phyloP scores from a whole-genome alignment of 2,888 invertebrate genomes.

The Clanis bilineata region DNA sequence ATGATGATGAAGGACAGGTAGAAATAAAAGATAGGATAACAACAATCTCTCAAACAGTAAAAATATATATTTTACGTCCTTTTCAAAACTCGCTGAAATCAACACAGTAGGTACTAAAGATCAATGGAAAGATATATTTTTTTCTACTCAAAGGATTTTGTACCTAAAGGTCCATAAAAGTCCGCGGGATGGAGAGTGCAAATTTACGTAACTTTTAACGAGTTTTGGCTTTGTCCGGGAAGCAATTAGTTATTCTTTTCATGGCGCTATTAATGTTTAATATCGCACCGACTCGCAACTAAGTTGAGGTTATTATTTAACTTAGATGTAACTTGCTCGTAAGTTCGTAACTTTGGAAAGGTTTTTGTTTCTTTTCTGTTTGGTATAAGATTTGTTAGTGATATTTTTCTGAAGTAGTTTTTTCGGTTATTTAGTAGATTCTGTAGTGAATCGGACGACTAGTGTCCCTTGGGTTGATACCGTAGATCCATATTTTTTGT shows the following conservation, averaged over 20 bases:
- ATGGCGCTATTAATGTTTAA: conserved; percentile 39
- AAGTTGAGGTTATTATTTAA: conserved; percentile 7
- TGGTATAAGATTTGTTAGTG: not conserved
- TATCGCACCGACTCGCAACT: conserved; percentile 16
- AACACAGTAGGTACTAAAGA: not conserved
- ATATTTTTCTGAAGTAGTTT: not conserved
- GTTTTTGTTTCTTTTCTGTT: not conserved
- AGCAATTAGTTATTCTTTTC: conserved; percentile 37
- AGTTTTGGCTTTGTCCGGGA: conserved; percentile 28
- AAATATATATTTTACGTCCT: not conserved
- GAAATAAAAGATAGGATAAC: not conserved
- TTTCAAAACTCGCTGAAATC: not conserved
- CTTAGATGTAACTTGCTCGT: not conserved
- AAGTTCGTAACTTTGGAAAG: not conserved
- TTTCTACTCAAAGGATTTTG: not conserved
- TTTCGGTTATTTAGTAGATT: no score
- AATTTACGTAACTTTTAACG: conserved; percentile 30
- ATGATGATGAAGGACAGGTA: no score
- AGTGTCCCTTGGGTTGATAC: no score
- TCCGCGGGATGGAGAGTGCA: not conserved
- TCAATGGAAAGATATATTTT: not conserved
- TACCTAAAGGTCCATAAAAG: not conserved
- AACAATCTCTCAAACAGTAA: not conserved
- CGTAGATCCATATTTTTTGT: no score
- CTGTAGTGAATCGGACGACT: no score